Conservation (phyloP, 2,797 vertebrate genomes). For the Varecia variegata region DNA sequence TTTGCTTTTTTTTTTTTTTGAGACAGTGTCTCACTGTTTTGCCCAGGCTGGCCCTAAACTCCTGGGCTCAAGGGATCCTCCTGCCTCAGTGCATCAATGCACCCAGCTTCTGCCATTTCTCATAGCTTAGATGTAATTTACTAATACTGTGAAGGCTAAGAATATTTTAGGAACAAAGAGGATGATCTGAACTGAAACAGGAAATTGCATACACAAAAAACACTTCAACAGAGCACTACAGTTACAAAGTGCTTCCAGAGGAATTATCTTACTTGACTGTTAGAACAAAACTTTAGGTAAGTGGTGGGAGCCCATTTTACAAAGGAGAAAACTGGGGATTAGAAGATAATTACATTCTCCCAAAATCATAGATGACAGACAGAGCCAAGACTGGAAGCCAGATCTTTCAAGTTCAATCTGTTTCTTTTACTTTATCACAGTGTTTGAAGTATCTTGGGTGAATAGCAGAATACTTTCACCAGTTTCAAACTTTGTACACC, state of each 20-base stretch:
- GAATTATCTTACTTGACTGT: neutral
- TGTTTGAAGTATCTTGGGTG: constrained; percentile 4
- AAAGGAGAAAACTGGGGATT: constrained; percentile 7
- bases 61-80: neutral
- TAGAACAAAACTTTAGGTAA: neutral
- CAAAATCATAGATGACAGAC: neutral
- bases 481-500: constrained; percentile 8
- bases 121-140: constrained; percentile 15
- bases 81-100: neutral
- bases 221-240: neutral
- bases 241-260: neutral
- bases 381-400: neutral
- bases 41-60: neutral
- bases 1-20: neutral
- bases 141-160: neutral
- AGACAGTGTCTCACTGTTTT: neutral
- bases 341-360: constrained; percentile 11
- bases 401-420: neutral
- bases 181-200: neutral
- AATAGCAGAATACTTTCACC: neutral
- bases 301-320: neutral
- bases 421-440: constrained; percentile 5
- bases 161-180: constrained; percentile 35
- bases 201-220: neutral
- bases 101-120: neutral